Evolutionary conservation across 1,140 invertebrate genomes (phyloP).

Genomic region (Brachionus koreanus): DNA sequence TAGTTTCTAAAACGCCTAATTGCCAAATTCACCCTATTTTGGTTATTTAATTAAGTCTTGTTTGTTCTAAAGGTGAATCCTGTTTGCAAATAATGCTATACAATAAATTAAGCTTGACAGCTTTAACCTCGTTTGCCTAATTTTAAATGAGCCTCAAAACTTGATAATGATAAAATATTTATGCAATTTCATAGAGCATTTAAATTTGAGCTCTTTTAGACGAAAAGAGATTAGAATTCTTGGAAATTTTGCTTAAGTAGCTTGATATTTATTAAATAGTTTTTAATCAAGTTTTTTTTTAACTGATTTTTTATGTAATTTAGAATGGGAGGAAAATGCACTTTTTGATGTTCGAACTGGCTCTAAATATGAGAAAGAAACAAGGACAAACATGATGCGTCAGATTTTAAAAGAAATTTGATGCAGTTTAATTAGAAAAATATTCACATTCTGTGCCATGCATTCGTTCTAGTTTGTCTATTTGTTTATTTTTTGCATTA

Average conservation of each 20-base stretch:
- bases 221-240: neutral
- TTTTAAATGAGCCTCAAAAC: neutral
- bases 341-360: too few species aligned
- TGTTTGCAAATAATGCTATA: neutral
- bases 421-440: neutral
- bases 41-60: neutral
- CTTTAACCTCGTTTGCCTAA: neutral
- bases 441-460: neutral
- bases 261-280: neutral
- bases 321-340: too few species aligned
- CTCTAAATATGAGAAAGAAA: neutral
- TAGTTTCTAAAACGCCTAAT: neutral
- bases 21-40: neutral
- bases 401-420: neutral
- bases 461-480: neutral
- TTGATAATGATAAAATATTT: conserved; percentile 5
- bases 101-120: conserved; percentile 2
- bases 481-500: neutral
- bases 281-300: neutral
- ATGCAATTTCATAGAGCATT: conserved; percentile 7
- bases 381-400: neutral
- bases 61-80: conserved; percentile 6
- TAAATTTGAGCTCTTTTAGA: neutral
- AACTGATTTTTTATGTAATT: too few species aligned
- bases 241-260: neutral